Base-by-base conservation (phyloP, 2,888 invertebrate species). In the Phanerotoma sp. region DNA sequence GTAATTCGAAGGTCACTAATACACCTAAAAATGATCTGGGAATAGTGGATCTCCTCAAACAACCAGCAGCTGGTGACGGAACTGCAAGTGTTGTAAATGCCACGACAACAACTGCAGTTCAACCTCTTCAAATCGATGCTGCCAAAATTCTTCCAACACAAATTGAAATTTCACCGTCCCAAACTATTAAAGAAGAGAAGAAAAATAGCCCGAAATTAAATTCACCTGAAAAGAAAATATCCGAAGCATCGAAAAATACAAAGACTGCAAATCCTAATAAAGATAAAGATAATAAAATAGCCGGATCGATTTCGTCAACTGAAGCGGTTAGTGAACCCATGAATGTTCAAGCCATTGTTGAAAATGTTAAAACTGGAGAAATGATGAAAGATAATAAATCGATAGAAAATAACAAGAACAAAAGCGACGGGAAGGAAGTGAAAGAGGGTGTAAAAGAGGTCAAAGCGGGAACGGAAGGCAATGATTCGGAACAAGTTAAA, bases 51-150 rank as follows among this genome's bases (percentile, higher is more conserved):
- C 62, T 75, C 2, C 44, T 75, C 50, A 74, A 73, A 37, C 69
- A 73, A 38, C 62, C 73, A 0, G 69, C 73, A 0, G 64, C 64
- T 0, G 70, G 70, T 5, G 68, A 67, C 13, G 73, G 73, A 4
- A 70, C 71, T 1, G 72, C 73, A 4, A 75, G 73, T 51, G 70
- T 76, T 9, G 76, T 76, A 7, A 75, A 68, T 42, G 73, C 75
- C 3, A 74, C 77, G 9, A 69, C 77, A 0, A 68, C 72, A 4
- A 76, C 77, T 1, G 77, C 75, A 0, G 74, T 73, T 1, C 71
- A 75, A 21, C 76, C 77, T 0, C 59, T 76, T 4, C 66, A 73
- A 41, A 73, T 76, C 38, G 74, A 76, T 47, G 68, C 72, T 4
- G 62, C 65, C 2, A 56, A 65, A 5, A 58, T 69, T 22, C 52